Evolutionary conservation across 2,888 invertebrate genomes (phyloP).

Genomic region (Lissonota sp.): DNA sequence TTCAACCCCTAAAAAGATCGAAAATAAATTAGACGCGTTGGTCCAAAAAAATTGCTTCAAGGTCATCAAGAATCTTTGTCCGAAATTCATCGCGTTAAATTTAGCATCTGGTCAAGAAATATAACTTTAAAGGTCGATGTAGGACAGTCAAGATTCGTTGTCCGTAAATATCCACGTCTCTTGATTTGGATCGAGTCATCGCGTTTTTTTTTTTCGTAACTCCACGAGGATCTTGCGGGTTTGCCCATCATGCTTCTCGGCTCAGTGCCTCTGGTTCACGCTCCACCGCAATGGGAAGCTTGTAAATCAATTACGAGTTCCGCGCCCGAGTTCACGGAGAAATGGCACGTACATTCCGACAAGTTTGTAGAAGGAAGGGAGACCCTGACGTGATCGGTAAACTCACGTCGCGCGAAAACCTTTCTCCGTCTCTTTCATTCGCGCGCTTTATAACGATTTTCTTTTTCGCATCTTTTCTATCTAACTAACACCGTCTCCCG

Average conservation of each 20-base stretch:
- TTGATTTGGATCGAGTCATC: conserved; percentile 16
- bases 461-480: neutral
- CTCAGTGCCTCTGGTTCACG: conserved; percentile 50
- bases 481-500: conserved; percentile 7
- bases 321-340: conserved; percentile 74
- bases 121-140: no score
- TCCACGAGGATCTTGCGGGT: neutral
- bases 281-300: conserved; percentile 74
- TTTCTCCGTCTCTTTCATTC: conserved; percentile 46
- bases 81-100: no score
- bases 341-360: conserved; percentile 80
- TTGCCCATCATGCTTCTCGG: conserved; percentile 48
- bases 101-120: no score
- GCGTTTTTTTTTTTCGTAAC: conserved; percentile 20
- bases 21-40: no score
- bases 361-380: conserved; percentile 72
- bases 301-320: conserved; percentile 83
- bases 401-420: conserved; percentile 73
- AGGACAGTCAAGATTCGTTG: no score
- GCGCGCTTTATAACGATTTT: neutral
- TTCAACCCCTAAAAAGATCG: no score
- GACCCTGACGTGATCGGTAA: conserved; percentile 81
- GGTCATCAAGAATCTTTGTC: no score
- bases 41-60: no score
- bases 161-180: neutral